These are phyloP conservation scores for Lota lota DNA, from an alignment of 2,113 vertebrate species.

Conservation along the genomic window DNA sequence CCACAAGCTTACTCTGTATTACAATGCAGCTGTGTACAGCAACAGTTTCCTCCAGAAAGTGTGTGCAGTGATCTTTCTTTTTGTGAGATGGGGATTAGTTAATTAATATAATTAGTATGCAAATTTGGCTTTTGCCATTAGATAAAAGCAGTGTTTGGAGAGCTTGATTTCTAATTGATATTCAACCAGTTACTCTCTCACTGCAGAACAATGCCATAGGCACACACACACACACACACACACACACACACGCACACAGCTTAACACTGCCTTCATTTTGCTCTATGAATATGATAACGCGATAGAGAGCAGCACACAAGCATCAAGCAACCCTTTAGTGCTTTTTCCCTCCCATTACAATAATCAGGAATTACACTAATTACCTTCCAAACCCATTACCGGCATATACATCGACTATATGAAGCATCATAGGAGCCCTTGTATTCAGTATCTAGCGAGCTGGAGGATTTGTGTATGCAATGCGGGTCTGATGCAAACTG, in stretches of 20 bases:
- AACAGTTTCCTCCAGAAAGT: constrained; percentile 43
- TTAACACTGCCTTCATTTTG: constrained; percentile 42
- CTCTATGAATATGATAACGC: constrained; percentile 49
- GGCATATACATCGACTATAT: neutral
- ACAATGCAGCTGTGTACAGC: constrained; percentile 12
- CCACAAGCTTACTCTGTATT: neutral
- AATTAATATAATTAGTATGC: constrained; percentile 66
- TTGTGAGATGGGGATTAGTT: constrained; percentile 47
- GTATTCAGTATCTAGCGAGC: too few relatives aligned
- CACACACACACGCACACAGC: constrained; percentile 11
- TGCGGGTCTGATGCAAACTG: neutral
- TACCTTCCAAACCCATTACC: neutral
- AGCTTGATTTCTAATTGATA: constrained; percentile 61
- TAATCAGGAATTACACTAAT: neutral
- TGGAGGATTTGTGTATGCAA: too few relatives aligned
- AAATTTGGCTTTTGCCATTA: constrained; percentile 50
- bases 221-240: constrained; percentile 30
- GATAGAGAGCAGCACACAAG: constrained; percentile 37
- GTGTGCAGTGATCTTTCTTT: constrained; percentile 29
- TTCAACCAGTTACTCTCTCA: constrained; percentile 50
- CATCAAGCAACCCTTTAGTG: constrained; percentile 35
- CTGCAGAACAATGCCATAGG: constrained; percentile 47
- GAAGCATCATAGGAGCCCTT: neutral
- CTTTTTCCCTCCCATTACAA: neutral
- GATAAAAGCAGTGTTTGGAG: constrained; percentile 56